Evolutionary conservation across 1,140 invertebrate species (phyloP).

Genomic region (Penaeus vannamei): DNA sequence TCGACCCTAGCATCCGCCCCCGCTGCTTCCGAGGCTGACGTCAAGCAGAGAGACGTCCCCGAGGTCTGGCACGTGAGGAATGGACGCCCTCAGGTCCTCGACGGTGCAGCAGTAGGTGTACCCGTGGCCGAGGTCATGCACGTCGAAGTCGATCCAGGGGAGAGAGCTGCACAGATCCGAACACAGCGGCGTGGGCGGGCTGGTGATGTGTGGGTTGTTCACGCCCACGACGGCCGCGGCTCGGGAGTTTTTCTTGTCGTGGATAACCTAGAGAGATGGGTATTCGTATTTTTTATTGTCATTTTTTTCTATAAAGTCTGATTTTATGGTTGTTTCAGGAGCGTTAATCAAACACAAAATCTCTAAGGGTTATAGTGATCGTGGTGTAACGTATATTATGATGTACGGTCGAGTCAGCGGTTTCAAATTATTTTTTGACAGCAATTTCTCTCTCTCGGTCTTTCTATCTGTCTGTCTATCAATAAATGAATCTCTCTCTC

Average conservation of each 20-base stretch:
- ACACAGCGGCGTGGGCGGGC: slow-evolving; percentile 38
- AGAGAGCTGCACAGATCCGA: slow-evolving; percentile 47
- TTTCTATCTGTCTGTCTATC: too few relatives aligned
- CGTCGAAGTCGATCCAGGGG: slow-evolving; percentile 55
- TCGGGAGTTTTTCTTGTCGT: slow-evolving; percentile 36
- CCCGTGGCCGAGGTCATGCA: slow-evolving; percentile 49
- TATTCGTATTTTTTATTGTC: too few relatives aligned
- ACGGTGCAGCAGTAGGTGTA: slow-evolving; percentile 66
- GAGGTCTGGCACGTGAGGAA: slow-evolving; percentile 57
- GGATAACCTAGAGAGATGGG: slow-evolving; percentile 29
- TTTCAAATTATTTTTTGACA: too few relatives aligned
- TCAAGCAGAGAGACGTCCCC: slow-evolving; percentile 38
- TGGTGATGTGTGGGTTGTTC: slow-evolving; percentile 52
- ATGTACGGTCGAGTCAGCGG: too few relatives aligned
- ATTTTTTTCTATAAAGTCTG: too few relatives aligned
- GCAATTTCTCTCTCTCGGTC: too few relatives aligned
- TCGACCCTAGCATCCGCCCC: neutral
- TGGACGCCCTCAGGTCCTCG: slow-evolving; percentile 40
- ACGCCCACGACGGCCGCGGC: slow-evolving; percentile 53
- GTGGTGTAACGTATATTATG: too few relatives aligned
- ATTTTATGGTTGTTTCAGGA: too few relatives aligned
- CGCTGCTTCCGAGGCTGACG: neutral
- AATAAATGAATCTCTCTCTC: too few relatives aligned
- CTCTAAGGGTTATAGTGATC: too few relatives aligned
- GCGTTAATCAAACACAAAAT: too few relatives aligned